phyloP scores from a whole-genome alignment of 2,113 vertebrate genomes.

The Nestor notabilis region DNA sequence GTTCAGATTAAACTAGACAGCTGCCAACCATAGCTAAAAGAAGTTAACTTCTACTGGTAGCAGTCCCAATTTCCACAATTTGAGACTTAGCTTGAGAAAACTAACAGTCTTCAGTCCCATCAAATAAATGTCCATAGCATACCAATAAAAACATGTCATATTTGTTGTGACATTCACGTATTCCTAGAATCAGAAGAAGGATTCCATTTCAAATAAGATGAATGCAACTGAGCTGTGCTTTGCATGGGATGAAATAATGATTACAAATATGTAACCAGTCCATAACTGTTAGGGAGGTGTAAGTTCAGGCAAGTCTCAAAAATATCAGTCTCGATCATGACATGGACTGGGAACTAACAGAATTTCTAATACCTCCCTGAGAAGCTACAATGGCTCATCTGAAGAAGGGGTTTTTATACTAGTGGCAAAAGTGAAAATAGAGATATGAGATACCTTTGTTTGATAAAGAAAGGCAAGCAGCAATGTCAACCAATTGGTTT shows the following conservation, averaged over 20 bases:
- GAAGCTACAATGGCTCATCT: neutral
- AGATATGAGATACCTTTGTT: neutral
- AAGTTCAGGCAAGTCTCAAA: neutral
- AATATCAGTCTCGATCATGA: neutral
- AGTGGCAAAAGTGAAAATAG: neutral
- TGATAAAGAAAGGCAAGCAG: neutral
- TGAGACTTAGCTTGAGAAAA: neutral
- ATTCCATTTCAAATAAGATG: neutral
- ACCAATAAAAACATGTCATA: neutral
- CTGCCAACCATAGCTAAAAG: neutral
- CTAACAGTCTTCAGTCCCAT: neutral
- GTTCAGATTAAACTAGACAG: neutral
- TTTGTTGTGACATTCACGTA: neutral
- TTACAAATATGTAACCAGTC: neutral
- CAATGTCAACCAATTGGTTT: neutral
- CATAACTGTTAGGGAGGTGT: neutral
- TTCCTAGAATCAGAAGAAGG: neutral
- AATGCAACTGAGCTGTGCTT: neutral
- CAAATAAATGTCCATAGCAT: neutral
- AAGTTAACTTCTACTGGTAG: neutral
- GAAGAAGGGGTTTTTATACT: neutral
- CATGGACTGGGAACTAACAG: accelerated
- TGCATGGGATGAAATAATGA: neutral
- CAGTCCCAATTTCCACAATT: neutral
- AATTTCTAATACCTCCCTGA: neutral